Evolutionary conservation across 2,888 invertebrate species (phyloP).

Genomic region (Zhuqinia jingwanae): DNA sequence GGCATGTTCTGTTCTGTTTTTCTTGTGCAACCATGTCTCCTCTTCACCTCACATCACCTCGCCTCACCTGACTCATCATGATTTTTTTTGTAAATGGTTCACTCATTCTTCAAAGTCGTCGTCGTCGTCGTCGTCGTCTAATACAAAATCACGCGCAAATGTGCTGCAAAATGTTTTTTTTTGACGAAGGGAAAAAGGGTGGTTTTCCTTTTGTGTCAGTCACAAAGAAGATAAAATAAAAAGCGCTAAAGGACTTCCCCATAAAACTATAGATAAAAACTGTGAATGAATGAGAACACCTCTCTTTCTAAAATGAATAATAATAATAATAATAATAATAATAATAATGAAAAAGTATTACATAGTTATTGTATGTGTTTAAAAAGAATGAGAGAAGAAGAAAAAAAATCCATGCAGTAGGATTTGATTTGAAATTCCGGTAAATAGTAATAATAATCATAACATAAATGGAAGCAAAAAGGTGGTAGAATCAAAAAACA

Average conservation of each 20-base stretch:
- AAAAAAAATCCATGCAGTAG: too few species aligned
- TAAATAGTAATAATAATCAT: constrained; percentile 42
- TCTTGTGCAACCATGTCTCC: neutral
- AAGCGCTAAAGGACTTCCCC: constrained; percentile 37
- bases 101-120: neutral
- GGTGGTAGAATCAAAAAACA: constrained; percentile 44
- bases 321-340: too few species aligned
- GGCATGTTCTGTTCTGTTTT: constrained; percentile 8
- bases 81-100: constrained; percentile 30
- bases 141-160: constrained; percentile 31
- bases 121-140: too few species aligned
- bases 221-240: neutral
- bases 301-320: neutral
- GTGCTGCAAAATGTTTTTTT: too few species aligned
- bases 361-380: neutral
- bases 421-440: neutral
- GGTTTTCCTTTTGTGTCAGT: constrained; percentile 30
- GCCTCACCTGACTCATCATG: constrained; percentile 27
- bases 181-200: constrained; percentile 5
- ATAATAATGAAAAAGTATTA: neutral
- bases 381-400: too few species aligned
- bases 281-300: neutral
- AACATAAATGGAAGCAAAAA: constrained; percentile 57
- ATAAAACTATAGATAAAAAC: neutral
- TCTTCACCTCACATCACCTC: neutral